phyloP scores from a whole-genome alignment of 2,888 invertebrate genomes.

The Balanococcus diminutus region DNA sequence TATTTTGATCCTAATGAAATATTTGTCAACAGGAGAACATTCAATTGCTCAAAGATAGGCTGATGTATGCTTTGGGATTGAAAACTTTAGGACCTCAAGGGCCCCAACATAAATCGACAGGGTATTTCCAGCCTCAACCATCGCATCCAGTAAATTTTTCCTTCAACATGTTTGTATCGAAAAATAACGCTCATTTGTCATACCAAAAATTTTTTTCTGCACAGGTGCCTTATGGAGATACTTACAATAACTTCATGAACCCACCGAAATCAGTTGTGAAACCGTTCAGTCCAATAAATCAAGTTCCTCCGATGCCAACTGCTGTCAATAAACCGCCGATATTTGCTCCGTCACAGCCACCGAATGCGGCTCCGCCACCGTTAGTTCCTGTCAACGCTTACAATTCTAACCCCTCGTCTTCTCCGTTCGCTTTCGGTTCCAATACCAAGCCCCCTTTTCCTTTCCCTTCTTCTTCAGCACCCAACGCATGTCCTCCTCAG shows the following conservation, averaged over 20 bases:
- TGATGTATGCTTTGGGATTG: slow-evolving; percentile 24
- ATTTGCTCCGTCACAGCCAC: not conserved
- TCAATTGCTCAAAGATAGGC: slow-evolving; percentile 51
- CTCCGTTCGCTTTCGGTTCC: not conserved
- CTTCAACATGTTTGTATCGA: not conserved
- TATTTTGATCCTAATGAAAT: not conserved
- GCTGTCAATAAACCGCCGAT: not conserved
- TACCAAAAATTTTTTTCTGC: not conserved
- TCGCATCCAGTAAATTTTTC: not conserved
- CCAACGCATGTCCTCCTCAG: not conserved
- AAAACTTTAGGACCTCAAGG: not conserved
- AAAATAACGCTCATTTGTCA: not conserved
- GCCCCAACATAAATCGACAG: not conserved
- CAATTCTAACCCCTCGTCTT: not conserved
- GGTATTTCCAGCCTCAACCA: slow-evolving; percentile 17
- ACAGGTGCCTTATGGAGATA: not conserved
- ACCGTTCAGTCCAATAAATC: slow-evolving; percentile 11
- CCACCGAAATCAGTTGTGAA: slow-evolving; percentile 15
- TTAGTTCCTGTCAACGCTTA: not conserved
- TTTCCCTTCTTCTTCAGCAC: not conserved
- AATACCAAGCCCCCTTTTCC: not conserved
- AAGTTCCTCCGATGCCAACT: slow-evolving; percentile 23
- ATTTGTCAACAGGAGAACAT: slow-evolving; percentile 24
- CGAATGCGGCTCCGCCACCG: not conserved
- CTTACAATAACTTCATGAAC: not conserved